Evolutionary conservation across 2,797 vertebrate genomes (phyloP), one percentile per base, ranked within the genome.

Genomic region (Aplochiton taeniatus): DNA sequence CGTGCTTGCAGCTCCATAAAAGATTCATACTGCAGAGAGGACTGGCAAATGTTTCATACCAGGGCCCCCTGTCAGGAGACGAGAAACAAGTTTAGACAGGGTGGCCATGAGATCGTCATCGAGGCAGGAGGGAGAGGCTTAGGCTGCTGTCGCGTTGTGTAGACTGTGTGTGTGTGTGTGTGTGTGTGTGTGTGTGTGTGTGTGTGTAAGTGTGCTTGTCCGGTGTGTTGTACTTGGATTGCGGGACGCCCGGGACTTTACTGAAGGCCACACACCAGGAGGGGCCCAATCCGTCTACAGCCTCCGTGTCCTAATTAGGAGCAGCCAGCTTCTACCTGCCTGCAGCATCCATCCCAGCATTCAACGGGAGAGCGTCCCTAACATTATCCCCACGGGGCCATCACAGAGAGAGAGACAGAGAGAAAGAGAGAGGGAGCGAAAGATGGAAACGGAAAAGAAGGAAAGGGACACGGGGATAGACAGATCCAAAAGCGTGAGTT

Each of bases 251-350:
- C 63, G 14, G 11, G 44, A 19, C 53, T 65, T 66, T 88, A 88
- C 88, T 85, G 81, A 87, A 79, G 60, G 58, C 10, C 75, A 66
- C 58, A 57, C 10, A 52, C 61, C 19, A 70, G 70, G 65, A 70
- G 12, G 41, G 47, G 47, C 68, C 43, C 75, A 81, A 85, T 86
- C 85, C 81, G 72, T 88, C 81, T 78, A n/a, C n/a, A n/a, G 75
- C 79, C 63, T 58, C 43, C 43, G 73, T 77, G 76, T 78, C 53
- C 66, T 90, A 90, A 90, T 90, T 90, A 84, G 84, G 81, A 85
- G 75, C 72, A 80, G 75, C 19, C 74, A 82, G 77, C 78, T 66
- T 79, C 66, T 31, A 68, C 76, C 11, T 1, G 54, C 80, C 68
- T 72, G 63, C 67, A 66, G 76, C 78, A 83, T 88, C 80, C 80